These are phyloP conservation scores for Astreopora myriophthalma DNA, from an alignment of 64 coral and sea anemone species.

Conservation along the genomic window DNA sequence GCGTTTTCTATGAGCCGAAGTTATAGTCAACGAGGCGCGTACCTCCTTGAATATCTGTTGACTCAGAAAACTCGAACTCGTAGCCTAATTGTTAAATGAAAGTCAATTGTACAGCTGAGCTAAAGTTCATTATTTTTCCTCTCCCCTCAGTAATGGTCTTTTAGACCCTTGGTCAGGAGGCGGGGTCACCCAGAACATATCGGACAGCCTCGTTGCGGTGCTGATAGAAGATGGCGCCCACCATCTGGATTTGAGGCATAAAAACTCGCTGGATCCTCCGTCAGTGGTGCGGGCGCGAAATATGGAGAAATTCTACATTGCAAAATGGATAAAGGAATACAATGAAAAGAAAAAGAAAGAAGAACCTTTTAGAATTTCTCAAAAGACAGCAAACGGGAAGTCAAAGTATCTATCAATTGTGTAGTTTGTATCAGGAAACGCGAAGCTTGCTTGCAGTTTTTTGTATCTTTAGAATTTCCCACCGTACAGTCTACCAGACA, in stretches of 20 bases:
- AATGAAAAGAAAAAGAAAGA: constrained; percentile 11
- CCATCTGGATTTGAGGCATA: constrained; percentile 92
- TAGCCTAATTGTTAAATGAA: too few species aligned
- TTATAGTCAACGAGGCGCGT: too few species aligned
- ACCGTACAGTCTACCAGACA: neutral
- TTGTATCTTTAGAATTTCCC: neutral
- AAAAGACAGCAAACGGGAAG: neutral
- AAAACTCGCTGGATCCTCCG: constrained; percentile 78
- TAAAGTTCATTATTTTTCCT: neutral
- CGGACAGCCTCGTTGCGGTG: constrained; percentile 83
- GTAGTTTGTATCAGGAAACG: neutral
- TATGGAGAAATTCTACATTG: constrained; percentile 70
- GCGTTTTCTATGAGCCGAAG: too few species aligned
- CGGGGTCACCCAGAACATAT: constrained; percentile 76
- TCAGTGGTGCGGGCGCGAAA: constrained; percentile 85
- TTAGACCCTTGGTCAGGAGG: constrained; percentile 94
- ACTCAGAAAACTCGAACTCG: too few species aligned
- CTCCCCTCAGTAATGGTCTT: constrained; percentile 78
- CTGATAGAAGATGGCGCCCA: constrained; percentile 92
- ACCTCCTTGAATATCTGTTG: too few species aligned
- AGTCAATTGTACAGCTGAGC: neutral
- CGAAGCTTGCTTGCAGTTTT: neutral
- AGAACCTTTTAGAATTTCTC: neutral
- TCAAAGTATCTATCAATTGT: neutral
- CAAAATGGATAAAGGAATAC: constrained; percentile 73